Evolutionary conservation across 1,140 invertebrate species (phyloP).

Genomic region (Cotesia glomerata): DNA sequence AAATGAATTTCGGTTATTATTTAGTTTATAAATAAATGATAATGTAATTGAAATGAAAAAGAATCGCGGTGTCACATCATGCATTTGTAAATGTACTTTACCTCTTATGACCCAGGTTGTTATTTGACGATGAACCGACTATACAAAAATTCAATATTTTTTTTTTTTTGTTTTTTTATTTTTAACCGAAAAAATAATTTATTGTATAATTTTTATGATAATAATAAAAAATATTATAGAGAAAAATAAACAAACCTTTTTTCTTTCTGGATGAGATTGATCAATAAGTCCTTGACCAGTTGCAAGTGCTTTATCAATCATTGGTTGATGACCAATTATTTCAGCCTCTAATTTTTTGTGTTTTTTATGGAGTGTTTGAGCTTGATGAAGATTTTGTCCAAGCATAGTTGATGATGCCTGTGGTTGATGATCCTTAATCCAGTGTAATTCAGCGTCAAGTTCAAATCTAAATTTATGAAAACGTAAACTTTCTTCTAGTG

Average conservation of each 20-base stretch:
- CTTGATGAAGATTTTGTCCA: constrained; percentile 87
- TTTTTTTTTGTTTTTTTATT: constrained; percentile 18
- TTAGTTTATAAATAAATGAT: no score
- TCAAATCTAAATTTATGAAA: constrained; percentile 96
- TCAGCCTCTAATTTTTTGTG: constrained; percentile 91
- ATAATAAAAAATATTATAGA: background rate
- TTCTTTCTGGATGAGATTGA: constrained; percentile 77
- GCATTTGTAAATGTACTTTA: constrained; percentile 46
- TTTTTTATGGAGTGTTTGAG: constrained; percentile 91
- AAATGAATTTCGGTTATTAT: no score
- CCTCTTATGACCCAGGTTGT: constrained; percentile 47
- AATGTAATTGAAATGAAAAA: no score
- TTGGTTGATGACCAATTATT: constrained; percentile 79
- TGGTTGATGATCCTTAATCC: constrained; percentile 90
- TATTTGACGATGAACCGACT: constrained; percentile 50
- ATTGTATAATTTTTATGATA: background rate
- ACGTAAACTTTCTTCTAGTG: constrained; percentile 84
- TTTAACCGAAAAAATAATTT: no score
- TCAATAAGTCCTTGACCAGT: constrained; percentile 75
- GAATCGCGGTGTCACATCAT: constrained; percentile 29
- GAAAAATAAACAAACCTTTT: constrained; percentile 65
- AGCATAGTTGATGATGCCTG: constrained; percentile 78
- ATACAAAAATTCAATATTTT: constrained; percentile 48
- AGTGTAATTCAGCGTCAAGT: constrained; percentile 91
- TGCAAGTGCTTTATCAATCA: constrained; percentile 81